Conservation (phyloP, 2,797 vertebrate genomes). For the Lates japonicus region DNA sequence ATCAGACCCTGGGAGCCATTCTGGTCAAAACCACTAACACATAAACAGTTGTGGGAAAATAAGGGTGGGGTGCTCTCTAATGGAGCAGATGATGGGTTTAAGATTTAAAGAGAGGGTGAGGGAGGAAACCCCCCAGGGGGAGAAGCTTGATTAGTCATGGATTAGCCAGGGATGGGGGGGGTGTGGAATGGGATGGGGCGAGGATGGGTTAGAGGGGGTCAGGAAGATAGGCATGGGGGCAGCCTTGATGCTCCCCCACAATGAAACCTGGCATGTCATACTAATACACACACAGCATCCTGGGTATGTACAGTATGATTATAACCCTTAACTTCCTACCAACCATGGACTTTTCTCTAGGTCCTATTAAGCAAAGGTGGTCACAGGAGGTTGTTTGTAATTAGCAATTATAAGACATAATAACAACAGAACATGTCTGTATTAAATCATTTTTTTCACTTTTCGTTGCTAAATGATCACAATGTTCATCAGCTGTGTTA, state of each 20-base stretch:
- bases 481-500: neutral
- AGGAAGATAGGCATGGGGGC: constrained; percentile 25
- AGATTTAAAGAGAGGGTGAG: constrained; percentile 51
- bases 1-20: constrained; percentile 5
- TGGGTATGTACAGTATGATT: constrained; percentile 19
- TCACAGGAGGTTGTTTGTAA: constrained; percentile 1
- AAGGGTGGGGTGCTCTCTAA: constrained; percentile 53
- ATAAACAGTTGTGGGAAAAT: constrained; percentile 34
- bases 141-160: constrained; percentile 64
- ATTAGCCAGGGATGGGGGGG: constrained; percentile 44
- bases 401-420: neutral
- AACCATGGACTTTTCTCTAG: constrained; percentile 16
- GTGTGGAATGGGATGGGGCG: constrained; percentile 27
- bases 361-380: neutral
- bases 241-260: constrained; percentile 18
- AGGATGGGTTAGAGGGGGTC: constrained; percentile 34
- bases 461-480: neutral
- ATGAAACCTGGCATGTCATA: constrained; percentile 12
- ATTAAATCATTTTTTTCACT: neutral
- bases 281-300: constrained; percentile 4
- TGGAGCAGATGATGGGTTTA: constrained; percentile 77
- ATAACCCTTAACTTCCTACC: neutral
- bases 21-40: neutral
- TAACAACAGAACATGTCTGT: neutral
- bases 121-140: constrained; percentile 34